phyloP scores from a whole-genome alignment of 2,888 invertebrate species.

The Meteorus colon region DNA sequence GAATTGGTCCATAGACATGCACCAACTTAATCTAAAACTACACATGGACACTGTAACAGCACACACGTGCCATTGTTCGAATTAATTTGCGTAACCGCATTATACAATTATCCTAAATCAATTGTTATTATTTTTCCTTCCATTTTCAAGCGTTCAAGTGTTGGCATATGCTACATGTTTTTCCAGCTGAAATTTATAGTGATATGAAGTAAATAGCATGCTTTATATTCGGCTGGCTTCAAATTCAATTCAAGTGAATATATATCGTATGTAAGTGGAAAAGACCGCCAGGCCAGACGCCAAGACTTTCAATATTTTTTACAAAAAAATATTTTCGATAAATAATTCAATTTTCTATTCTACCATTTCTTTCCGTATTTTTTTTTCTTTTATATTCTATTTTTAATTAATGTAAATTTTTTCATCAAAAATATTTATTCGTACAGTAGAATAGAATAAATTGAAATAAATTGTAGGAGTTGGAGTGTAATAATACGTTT shows the following conservation, averaged over 20 bases:
- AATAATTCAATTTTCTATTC: conserved; percentile 1
- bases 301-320: neutral
- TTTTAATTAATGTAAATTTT: neutral
- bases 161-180: neutral
- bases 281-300: neutral
- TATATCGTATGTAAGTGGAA: neutral
- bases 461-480: too few relatives aligned
- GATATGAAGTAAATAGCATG: neutral
- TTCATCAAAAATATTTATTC: too few relatives aligned
- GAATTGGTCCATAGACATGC: conserved; percentile 16
- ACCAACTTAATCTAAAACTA: neutral
- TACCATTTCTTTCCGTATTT: neutral
- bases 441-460: too few relatives aligned
- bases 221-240: neutral
- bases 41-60: neutral
- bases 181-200: neutral
- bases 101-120: neutral
- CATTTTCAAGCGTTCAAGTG: neutral
- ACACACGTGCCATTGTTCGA: neutral
- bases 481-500: too few relatives aligned
- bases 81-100: neutral
- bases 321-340: conserved; percentile 9
- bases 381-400: neutral
- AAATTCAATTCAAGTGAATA: conserved; percentile 12
- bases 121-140: neutral